Base-by-base conservation (phyloP, 2,113 vertebrate species). In the Irena cyanogastra region DNA sequence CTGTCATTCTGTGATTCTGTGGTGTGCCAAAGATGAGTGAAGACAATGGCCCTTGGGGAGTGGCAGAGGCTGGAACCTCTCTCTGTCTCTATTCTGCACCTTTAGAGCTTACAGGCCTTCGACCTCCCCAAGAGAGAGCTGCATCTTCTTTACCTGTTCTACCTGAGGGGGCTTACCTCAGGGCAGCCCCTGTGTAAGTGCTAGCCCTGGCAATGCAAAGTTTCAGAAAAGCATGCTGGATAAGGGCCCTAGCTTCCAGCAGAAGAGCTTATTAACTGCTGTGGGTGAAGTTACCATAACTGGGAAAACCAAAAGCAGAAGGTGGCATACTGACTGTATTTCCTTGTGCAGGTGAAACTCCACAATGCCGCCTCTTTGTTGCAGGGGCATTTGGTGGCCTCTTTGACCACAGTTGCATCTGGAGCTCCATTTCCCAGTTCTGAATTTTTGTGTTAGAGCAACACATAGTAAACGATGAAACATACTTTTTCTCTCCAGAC, bases 141-240 rank as follows among this genome's bases (percentile, higher is more conserved):
- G 27, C 16, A 37, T 61, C 27, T n/a, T 84, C 33, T 35, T 86
- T 42, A 63, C 16, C 11, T 61, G 11, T 61, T 80, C 37, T 50
- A 1, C 56, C 20, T 66, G 50, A 61, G 4, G 4, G 14, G 3
- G 17, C 1, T 1, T 49, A 6, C 11, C 22, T 50, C 15, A 21
- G 15, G 22, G 21, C 23, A 61, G n/a, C 30, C n/a, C 22, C 54
- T 72, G 10, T 6, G 1, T 60, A 54, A 76, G 12, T 64, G 57
- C 33, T 28, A 82, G 19, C 69, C 7, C 52, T 72, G 30, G 26
- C 54, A 75, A 19, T 47, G 41, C 27, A 52, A 30, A 56, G 6
- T 74, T 88, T 60, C 65, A 85, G 65, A 42, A 77, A n/a, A 72
- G 31, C 6, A 6, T 16, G 21, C 19, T 64, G 23, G 26, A 16